Conservation (phyloP, 2,888 invertebrate genomes). For the Herminia tarsipennalis region DNA sequence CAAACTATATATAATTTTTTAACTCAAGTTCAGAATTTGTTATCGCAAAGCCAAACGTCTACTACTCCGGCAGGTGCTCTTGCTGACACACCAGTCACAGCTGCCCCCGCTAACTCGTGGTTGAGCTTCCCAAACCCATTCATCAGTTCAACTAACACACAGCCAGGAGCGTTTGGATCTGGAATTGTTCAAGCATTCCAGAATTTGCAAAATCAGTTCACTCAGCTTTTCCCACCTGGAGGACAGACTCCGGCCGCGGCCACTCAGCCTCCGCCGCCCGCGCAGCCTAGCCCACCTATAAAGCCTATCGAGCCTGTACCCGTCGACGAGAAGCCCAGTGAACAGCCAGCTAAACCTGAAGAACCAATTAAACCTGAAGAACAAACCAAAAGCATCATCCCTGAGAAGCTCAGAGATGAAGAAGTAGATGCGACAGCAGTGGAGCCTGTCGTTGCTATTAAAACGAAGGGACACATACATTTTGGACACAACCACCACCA, state of each 20-base stretch:
- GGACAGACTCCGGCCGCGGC: slow-evolving; percentile 50
- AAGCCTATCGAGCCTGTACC: too few relatives aligned
- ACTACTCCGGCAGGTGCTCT: not conserved
- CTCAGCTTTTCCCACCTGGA: not conserved
- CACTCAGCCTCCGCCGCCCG: slow-evolving; percentile 30
- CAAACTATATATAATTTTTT: slow-evolving; percentile 23
- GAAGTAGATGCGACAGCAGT: not conserved
- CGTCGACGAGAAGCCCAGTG: too few relatives aligned
- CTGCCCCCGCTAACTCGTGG: slow-evolving; percentile 7
- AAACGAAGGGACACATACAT: slow-evolving; percentile 33
- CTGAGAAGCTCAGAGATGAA: slow-evolving; percentile 34
- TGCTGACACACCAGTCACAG: not conserved
- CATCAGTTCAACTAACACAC: too few relatives aligned
- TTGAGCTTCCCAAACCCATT: not conserved
- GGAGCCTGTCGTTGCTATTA: slow-evolving; percentile 10
- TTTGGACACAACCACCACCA: too few relatives aligned
- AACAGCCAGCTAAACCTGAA: too few relatives aligned
- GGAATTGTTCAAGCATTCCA: not conserved
- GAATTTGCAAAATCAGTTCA: not conserved
- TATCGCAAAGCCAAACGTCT: not conserved
- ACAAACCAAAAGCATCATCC: slow-evolving; percentile 33
- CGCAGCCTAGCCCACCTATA: not conserved
- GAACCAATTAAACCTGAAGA: too few relatives aligned
- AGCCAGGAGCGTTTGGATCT: not conserved
- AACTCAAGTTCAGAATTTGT: slow-evolving; percentile 5